Evolutionary conservation across 2,113 vertebrate species (phyloP), one percentile per base, ranked within the genome.

Genomic region (Zonotrichia leucophrys): DNA sequence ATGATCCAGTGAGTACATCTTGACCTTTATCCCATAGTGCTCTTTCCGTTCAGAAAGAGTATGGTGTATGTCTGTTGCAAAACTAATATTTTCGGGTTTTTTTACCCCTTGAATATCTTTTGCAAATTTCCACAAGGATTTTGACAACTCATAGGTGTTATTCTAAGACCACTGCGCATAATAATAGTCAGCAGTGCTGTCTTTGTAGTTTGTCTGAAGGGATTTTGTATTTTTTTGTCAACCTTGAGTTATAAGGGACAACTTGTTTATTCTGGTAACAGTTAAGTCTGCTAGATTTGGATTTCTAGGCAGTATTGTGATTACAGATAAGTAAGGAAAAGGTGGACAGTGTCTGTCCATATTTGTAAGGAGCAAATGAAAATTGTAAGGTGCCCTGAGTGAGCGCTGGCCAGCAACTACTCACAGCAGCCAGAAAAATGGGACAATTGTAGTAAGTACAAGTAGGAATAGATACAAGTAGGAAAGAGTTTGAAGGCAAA

Each of bases 131-230:
- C 41, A 9, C 33, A 59, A 74, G 21, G 44, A 53, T 67, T 66
- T 63, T 74, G 23, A 44, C 47, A 50, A 30, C 1, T 0, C 0
- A 0, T 4, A 47, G 14, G 4, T 27, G 49, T 33, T 83, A 17
- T 47, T 88, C 31, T 27, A 17, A 66, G 72, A 46, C 18, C 9
- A 1, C 22, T 72, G 69, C 52, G 33, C 15, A 13, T 55, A 68
- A 16, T 46, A 58, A 37, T 63, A 66, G 22, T 52, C 31, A 89
- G 18, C 52, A 52, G 49, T 67, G 52, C 27, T 72, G 12, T 46
- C 56, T 64, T 82, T 53, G 27, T 84, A 30, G 6, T 60, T 82
- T 60, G 11, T 59, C 56, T 60, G 19, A 46, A 56, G 27, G 10
- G 7, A 9, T 72, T 92, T 82, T 64, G 10, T 55, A n/a, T 75